Conservation (phyloP, 2,113 vertebrate species). For the Gadus macrocephalus region DNA sequence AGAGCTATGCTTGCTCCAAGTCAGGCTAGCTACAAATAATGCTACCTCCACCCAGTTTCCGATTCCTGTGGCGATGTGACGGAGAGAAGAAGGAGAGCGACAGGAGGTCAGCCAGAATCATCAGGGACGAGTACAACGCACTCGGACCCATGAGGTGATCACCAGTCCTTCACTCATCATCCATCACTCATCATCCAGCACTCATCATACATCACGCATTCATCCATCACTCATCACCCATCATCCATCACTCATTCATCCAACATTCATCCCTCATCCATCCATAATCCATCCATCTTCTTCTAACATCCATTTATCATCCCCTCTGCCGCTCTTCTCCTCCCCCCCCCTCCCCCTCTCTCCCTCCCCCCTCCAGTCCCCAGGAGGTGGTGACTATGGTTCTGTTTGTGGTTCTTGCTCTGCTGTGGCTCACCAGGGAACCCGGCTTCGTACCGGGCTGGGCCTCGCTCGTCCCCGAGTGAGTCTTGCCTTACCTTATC, state of each 20-base stretch:
- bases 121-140: conserved; percentile 76
- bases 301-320: too few relatives aligned
- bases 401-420: conserved; percentile 81
- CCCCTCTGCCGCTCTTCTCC: too few relatives aligned
- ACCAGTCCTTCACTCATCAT: background rate
- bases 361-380: conserved; percentile 59
- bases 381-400: conserved; percentile 83
- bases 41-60: conserved; percentile 62
- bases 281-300: too few relatives aligned
- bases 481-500: conserved; percentile 52
- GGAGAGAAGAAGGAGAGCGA: conserved; percentile 69
- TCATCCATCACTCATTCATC: background rate
- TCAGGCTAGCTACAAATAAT: background rate
- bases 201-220: background rate
- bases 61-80: conserved; percentile 72
- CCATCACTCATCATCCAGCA: background rate
- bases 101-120: conserved; percentile 71
- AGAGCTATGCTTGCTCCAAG: background rate
- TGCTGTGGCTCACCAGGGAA: conserved; percentile 85
- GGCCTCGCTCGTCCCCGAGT: conserved; percentile 81
- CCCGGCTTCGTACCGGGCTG: conserved; percentile 90
- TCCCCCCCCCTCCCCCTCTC: background rate
- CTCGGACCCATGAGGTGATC: conserved; percentile 79
- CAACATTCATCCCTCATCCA: background rate
- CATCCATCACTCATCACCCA: background rate